Conservation (phyloP, 2,113 vertebrate genomes). For the Ciconia stormi region DNA sequence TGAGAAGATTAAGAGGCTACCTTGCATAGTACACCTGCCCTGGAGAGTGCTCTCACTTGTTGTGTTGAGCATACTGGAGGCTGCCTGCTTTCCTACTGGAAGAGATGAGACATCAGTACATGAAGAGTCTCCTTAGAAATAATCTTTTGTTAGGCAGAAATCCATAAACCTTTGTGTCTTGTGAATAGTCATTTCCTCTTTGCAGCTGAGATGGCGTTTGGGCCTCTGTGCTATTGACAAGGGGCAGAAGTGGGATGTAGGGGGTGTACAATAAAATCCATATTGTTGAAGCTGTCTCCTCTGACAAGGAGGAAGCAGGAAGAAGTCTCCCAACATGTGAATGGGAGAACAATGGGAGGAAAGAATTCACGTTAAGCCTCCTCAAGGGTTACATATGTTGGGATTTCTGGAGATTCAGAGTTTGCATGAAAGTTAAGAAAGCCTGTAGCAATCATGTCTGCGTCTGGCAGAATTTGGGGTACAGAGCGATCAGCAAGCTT, state of each 20-base stretch:
- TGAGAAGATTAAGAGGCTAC: constrained; percentile 45
- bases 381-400: background rate
- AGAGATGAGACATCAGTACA: background rate
- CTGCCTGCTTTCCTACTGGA: background rate
- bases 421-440: background rate
- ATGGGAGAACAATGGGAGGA: background rate
- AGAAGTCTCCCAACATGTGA: background rate
- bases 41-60: background rate
- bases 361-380: background rate
- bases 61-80: background rate
- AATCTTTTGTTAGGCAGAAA: constrained; percentile 71
- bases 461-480: background rate
- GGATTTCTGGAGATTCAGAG: background rate
- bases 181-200: constrained; percentile 69
- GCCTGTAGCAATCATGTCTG: background rate
- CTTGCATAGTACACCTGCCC: constrained; percentile 62
- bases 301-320: constrained; percentile 41
- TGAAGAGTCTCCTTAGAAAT: constrained; percentile 32
- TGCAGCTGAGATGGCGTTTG: background rate
- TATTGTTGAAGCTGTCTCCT: constrained; percentile 63
- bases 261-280: constrained; percentile 70
- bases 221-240: constrained; percentile 65
- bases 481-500: background rate
- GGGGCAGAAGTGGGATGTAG: constrained; percentile 54
- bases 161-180: constrained; percentile 66